phyloP scores from a whole-genome alignment of 2,888 invertebrate species.

The Chrysodeixis includens region DNA sequence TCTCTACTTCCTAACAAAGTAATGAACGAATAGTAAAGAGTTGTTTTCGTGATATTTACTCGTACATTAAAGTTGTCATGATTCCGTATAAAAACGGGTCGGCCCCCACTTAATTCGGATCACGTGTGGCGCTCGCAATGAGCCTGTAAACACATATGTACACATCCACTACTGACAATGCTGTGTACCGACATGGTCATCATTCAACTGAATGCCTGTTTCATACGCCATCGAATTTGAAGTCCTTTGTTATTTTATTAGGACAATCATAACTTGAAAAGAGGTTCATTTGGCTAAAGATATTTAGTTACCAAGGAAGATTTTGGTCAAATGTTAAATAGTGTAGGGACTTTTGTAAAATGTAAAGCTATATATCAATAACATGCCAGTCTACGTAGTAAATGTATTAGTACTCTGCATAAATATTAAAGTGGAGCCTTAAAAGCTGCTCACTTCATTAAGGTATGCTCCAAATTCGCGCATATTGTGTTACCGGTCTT shows the following conservation, averaged over 20 bases:
- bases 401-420: constrained; percentile 8
- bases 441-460: constrained; percentile 33
- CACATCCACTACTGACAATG: constrained; percentile 61
- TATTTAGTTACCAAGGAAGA: too few species aligned
- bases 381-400: neutral
- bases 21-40: constrained; percentile 29
- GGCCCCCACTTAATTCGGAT: constrained; percentile 73
- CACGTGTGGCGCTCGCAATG: constrained; percentile 72
- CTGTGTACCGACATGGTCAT: constrained; percentile 37
- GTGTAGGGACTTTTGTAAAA: too few species aligned
- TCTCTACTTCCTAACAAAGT: constrained; percentile 8
- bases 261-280: too few species aligned
- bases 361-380: neutral
- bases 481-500: constrained; percentile 38
- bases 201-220: constrained; percentile 28
- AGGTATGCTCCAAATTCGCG: constrained; percentile 32
- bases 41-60: constrained; percentile 55
- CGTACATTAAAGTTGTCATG: constrained; percentile 69
- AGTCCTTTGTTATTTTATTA: neutral
- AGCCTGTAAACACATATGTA: constrained; percentile 72
- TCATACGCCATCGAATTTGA: too few species aligned
- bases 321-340: too few species aligned
- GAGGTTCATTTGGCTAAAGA: too few species aligned
- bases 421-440: constrained; percentile 23
- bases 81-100: constrained; percentile 71